A percentile compares a stretch with the other conserved stretches of the same genome.
Conservation (phyloP, 2,888 invertebrate species). For the Clepsis dumicolana region DNA sequence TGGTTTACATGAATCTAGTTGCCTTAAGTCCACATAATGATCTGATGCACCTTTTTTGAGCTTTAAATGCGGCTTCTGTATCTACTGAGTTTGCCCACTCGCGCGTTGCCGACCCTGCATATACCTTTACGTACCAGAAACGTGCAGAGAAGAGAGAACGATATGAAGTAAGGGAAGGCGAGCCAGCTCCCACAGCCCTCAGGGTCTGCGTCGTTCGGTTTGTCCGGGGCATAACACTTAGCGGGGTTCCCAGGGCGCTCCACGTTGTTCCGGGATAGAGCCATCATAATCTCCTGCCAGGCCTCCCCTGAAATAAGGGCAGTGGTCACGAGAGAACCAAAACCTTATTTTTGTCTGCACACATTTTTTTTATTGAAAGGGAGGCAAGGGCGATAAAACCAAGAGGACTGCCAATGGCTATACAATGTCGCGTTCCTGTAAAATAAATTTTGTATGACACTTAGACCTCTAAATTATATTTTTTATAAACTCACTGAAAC, state of each 20-base stretch:
- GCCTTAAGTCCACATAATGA: no score
- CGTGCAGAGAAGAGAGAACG: conserved; percentile 99
- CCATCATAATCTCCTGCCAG: conserved; percentile 99
- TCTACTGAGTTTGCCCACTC: no score
- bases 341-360: background rate
- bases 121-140: conserved; percentile 98
- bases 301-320: conserved; percentile 91
- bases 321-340: background rate
- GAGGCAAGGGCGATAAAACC: no score
- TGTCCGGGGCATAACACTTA: conserved; percentile 86
- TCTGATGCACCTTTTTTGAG: no score
- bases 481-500: no score
- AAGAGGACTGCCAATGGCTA: no score
- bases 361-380: no score
- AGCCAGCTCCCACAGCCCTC: conserved; percentile 94
- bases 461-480: no score
- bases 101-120: background rate
- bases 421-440: no score
- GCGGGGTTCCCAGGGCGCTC: conserved; percentile 86
- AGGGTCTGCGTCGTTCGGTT: conserved; percentile 71
- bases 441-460: no score
- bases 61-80: no score
- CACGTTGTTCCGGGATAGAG: conserved; percentile 65
- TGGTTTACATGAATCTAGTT: no score
- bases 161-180: conserved; percentile 99